A percentile compares a stretch with the other conserved stretches of the same genome.
Evolutionary conservation across 1,140 invertebrate genomes (phyloP).

Genomic region (Drosophila rhopaloa): DNA sequence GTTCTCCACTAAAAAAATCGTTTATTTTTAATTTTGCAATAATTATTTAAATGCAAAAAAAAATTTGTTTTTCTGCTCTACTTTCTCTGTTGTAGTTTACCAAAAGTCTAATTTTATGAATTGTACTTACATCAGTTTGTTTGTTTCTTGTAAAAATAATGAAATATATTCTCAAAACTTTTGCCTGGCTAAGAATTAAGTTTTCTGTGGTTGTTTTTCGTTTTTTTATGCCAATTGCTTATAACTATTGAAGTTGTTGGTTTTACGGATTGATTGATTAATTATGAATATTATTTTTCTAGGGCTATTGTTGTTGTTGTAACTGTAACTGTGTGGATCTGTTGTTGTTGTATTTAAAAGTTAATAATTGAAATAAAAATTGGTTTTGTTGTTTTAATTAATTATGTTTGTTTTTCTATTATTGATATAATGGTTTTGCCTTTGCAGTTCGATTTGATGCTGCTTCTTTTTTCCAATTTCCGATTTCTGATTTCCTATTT

Average conservation of each 20-base stretch:
- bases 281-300: conserved; percentile 74
- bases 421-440: conserved; percentile 37
- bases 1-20: conserved; percentile 34
- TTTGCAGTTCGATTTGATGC: conserved; percentile 60
- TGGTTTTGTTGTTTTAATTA: conserved; percentile 48
- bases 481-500: conserved; percentile 17
- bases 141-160: conserved; percentile 66
- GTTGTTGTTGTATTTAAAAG: conserved; percentile 42
- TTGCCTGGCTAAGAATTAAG: conserved; percentile 46
- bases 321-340: conserved; percentile 58
- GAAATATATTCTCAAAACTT: conserved; percentile 50
- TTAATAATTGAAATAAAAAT: conserved; percentile 82
- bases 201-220: conserved; percentile 20
- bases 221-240: conserved; percentile 68
- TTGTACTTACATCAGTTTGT: conserved; percentile 76
- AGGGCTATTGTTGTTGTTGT: conserved; percentile 71
- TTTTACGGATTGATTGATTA: conserved; percentile 57
- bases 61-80: conserved; percentile 40
- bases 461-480: conserved; percentile 70
- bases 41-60: conserved; percentile 60
- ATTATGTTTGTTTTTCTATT: conserved; percentile 15
- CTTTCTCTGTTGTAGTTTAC: conserved; percentile 37
- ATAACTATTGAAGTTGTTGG: conserved; percentile 64
- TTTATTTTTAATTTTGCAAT: conserved; percentile 33
- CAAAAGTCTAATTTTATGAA: conserved; percentile 51